Base-by-base conservation (phyloP, 2,888 invertebrate species). In the Orthosia incerta region DNA sequence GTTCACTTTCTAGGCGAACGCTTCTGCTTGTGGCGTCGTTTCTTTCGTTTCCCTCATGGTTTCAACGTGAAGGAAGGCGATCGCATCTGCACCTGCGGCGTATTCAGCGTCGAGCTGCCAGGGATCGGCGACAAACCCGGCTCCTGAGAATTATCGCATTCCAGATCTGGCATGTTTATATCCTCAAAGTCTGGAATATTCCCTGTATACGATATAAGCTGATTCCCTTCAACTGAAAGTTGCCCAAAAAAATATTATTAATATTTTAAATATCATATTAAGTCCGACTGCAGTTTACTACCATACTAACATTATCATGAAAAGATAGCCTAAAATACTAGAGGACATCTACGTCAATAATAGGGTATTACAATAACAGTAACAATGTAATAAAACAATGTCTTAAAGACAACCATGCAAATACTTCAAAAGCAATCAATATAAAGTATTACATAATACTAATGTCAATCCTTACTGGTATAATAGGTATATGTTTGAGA, bases 151-250 rank as follows among this genome's bases (percentile, higher is more conserved):
- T 91, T 89, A 53, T 94, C 94, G 64, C 88, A 92, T 85, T 95
- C 94, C 90, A 96, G 85, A 75, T 94, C 94, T 68, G 95, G 94
- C 86, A 96, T 91, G 86, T 86, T 91, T 87, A 96, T 95, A 89
- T 95, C 96, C 89, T 95, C 96, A 93, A 96, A 95, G 94, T 96
- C 96, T 92, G 96, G 96, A 93, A 95, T 94, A 95, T 93, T 95
- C 86, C 95, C 96, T 94, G 96, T 95, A 94, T 96, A 96, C 91
- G 96, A 96, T 84, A 96, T 96, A 91, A 96, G 93, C 94, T 96
- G 96, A 95, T 95, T 96, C 91, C 93, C 94, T 92, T 96, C 96
- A 94, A 95, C 95, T 96, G 96, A 96, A 96, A 96, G 86, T 86
- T 84, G 81, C 89, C 91, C 91, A 91, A 91, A 88, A 91, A 91